Conservation (phyloP, 2,888 invertebrate genomes). For the Yponomeuta evonymella region DNA sequence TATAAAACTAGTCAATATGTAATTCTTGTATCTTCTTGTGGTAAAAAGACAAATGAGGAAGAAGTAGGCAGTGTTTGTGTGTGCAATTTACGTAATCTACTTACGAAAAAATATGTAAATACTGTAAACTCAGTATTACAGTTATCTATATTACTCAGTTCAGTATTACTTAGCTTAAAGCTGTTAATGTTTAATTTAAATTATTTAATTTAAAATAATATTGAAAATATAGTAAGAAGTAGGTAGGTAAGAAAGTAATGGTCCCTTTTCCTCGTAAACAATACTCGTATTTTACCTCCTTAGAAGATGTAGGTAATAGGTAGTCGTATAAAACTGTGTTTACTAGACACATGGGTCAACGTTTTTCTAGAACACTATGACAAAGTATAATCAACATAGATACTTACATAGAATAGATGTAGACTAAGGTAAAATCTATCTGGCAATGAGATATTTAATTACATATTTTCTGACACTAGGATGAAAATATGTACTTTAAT, state of each 20-base stretch:
- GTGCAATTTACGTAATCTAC: not conserved
- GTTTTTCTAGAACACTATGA: not conserved
- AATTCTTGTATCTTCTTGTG: too few species aligned
- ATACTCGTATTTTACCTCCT: not conserved
- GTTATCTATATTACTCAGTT: not conserved
- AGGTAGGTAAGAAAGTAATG: not conserved
- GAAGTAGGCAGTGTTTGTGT: not conserved
- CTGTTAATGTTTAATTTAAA: not conserved
- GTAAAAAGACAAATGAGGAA: too few species aligned
- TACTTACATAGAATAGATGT: not conserved
- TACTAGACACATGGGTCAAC: not conserved
- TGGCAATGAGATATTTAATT: not conserved
- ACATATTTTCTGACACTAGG: too few species aligned
- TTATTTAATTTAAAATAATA: not conserved
- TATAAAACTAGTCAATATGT: too few species aligned
- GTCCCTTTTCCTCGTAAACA: not conserved
- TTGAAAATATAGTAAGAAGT: not conserved
- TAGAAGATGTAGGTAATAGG: not conserved
- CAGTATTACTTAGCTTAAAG: not conserved
- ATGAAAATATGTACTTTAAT: too few species aligned
- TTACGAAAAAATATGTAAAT: not conserved
- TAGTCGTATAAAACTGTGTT: not conserved
- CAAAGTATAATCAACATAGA: too few species aligned
- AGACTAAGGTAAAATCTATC: constrained; percentile 1
- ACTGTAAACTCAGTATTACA: not conserved